Evolutionary conservation across 2,888 invertebrate genomes (phyloP).

Genomic region (Arctia plantaginis): DNA sequence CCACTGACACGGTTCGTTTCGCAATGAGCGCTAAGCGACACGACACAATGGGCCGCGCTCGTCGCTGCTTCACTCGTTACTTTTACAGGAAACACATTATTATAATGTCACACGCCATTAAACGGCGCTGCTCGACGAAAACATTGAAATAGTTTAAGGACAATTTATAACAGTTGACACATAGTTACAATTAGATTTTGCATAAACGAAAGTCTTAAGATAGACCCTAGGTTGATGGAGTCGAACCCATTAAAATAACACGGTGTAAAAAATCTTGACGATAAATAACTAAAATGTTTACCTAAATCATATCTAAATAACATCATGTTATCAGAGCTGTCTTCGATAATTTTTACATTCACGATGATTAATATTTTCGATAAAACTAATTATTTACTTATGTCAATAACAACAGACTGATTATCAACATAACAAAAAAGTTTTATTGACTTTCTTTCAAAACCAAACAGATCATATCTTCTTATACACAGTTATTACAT

Average conservation of each 20-base stretch:
- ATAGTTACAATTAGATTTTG: not conserved
- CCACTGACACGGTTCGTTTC: too few species aligned
- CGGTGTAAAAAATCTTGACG: not conserved
- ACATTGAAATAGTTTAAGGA: not conserved
- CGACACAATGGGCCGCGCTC: not conserved
- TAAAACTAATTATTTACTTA: not conserved
- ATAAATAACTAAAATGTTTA: not conserved
- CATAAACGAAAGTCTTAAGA: not conserved
- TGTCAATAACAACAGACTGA: not conserved
- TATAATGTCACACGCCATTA: not conserved
- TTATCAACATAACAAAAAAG: not conserved
- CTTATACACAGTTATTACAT: too few species aligned
- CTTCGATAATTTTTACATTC: not conserved
- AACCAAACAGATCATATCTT: too few species aligned
- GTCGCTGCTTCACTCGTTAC: not conserved
- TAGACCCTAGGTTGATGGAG: not conserved
- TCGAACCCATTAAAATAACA: not conserved
- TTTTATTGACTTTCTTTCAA: not conserved
- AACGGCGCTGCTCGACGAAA: not conserved
- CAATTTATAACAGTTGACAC: not conserved
- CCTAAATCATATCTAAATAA: not conserved
- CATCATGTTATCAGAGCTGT: not conserved
- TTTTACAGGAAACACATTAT: not conserved
- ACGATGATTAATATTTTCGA: not conserved
- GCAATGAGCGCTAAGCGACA: not conserved